Evolutionary conservation across 2,797 vertebrate species (phyloP).

Genomic region (Brachyalestes nurse): DNA sequence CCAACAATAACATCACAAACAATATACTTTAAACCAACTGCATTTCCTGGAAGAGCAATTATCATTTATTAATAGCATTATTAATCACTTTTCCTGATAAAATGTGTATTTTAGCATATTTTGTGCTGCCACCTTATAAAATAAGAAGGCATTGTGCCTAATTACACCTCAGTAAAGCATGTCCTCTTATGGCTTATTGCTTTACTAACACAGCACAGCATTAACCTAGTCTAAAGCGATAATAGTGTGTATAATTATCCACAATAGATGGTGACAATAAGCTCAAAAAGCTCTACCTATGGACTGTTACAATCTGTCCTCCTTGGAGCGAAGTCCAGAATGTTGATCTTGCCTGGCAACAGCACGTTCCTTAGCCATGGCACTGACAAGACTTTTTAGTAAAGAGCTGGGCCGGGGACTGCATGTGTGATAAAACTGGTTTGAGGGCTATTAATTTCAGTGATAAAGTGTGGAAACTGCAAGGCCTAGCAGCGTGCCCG

Average conservation of each 20-base stretch:
- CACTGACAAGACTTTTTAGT: constrained; percentile 52
- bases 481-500: constrained; percentile 71
- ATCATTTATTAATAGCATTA: too few species aligned
- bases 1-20: too few species aligned
- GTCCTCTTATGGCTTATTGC: neutral
- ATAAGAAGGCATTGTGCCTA: too few species aligned
- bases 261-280: neutral
- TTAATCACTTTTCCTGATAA: too few species aligned
- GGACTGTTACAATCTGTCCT: neutral
- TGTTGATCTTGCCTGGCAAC: constrained; percentile 43
- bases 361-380: constrained; percentile 41
- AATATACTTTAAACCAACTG: too few species aligned
- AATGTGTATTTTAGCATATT: too few species aligned
- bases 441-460: constrained; percentile 62
- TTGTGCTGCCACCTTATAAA: too few species aligned
- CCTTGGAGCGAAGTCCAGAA: neutral
- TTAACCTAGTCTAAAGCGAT: neutral
- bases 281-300: neutral
- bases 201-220: neutral
- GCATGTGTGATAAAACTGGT: constrained; percentile 58
- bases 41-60: neutral
- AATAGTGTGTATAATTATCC: too few species aligned
- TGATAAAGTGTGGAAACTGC: constrained; percentile 64
- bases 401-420: constrained; percentile 36
- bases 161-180: too few species aligned